Percentiles rank a stretch among this genome's conserved stretches.
These are phyloP conservation scores for Alviniconcha marisindica DNA, from an alignment of 1,140 invertebrate species.

Conservation along the genomic window DNA sequence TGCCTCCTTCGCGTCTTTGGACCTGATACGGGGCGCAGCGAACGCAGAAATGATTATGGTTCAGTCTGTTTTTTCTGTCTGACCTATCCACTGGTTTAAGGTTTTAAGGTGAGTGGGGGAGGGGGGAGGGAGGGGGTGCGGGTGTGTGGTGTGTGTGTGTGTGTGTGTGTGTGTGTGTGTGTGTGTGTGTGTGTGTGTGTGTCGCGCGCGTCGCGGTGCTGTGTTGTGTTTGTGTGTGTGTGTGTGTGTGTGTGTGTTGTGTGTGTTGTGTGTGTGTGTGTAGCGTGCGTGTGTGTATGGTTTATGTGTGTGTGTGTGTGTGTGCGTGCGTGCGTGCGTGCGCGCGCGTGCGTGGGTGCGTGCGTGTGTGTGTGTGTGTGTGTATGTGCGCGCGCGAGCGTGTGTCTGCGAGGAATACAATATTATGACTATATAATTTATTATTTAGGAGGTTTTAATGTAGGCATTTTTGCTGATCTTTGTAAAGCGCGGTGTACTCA, in stretches of 20 bases:
- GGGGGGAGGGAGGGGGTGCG: too few species aligned
- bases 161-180: not conserved
- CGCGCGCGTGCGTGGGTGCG: not conserved
- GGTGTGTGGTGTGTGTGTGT: not conserved
- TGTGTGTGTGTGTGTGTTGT: slow-evolving; percentile 9
- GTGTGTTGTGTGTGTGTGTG: not conserved
- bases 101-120: too few species aligned
- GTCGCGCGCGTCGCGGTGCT: too few species aligned
- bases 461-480: not conserved
- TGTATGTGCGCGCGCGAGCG: not conserved
- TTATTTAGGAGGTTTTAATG: too few species aligned
- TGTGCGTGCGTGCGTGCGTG: not conserved
- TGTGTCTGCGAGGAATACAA: too few species aligned
- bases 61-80: not conserved
- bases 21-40: too few species aligned
- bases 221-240: not conserved
- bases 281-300: not conserved
- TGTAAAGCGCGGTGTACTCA: not conserved
- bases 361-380: too few species aligned
- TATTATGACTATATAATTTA: too few species aligned
- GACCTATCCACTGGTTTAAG: not conserved
- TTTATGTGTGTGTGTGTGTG: slow-evolving; percentile 12
- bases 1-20: too few species aligned
- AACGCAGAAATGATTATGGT: not conserved
- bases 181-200: not conserved